Evolutionary conservation across 2,888 invertebrate genomes (phyloP).

Genomic region (Ametastegia equiseti): DNA sequence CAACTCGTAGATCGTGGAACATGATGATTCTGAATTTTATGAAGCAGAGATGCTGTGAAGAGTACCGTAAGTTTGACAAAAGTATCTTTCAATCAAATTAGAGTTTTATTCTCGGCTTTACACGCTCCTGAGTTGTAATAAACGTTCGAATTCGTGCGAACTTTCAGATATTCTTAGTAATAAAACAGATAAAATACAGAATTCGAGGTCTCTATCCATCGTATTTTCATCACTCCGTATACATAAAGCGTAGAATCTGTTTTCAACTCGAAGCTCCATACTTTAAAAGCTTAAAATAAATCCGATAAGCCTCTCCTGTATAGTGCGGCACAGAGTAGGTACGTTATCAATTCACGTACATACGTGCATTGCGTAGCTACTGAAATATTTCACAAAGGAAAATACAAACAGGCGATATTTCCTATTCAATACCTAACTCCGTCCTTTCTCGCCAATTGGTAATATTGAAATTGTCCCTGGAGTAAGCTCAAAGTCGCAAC

Average conservation of each 20-base stretch:
- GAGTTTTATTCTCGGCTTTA: background rate
- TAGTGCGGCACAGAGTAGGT: no score
- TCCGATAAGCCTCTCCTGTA: background rate
- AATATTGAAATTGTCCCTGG: background rate
- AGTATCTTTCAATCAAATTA: background rate
- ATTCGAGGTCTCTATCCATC: no score
- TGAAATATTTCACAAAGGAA: background rate
- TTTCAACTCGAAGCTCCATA: background rate
- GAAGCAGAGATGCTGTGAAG: background rate
- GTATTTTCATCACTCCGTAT: no score
- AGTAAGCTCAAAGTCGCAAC: slow-evolving; percentile 13
- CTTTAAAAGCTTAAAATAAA: slow-evolving; percentile 7
- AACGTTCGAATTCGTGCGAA: background rate
- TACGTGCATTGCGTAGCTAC: background rate
- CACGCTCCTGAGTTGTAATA: background rate
- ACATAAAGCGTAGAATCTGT: background rate
- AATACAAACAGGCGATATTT: background rate
- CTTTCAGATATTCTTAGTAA: background rate
- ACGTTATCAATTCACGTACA: background rate
- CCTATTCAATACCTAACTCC: slow-evolving; percentile 4
- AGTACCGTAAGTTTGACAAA: background rate
- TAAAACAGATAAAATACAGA: no score
- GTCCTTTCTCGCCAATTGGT: background rate
- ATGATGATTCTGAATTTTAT: background rate
- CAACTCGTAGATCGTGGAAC: background rate